Base-by-base conservation (phyloP, 1,140 invertebrate species). In the Pseudobourletiella spinata region DNA sequence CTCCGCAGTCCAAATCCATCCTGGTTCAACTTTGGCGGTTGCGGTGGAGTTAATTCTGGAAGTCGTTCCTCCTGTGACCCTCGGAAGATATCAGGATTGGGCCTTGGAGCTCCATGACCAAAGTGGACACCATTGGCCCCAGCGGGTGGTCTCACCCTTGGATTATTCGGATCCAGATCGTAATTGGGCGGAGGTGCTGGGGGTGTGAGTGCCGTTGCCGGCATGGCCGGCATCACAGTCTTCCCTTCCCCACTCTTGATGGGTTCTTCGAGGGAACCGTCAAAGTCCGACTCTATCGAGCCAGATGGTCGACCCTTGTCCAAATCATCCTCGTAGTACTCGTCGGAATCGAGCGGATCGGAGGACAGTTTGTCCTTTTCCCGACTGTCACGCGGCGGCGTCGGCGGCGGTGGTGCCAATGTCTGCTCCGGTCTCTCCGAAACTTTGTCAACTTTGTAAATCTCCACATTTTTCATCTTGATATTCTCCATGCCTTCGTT, bases 401-500 rank as follows among this genome's bases (percentile, higher is more conserved):
- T 26, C 20, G 4, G 57, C 35, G 11, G 43, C 56, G 25, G 32
- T 39, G 56, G 18, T 26, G 35, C 29, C 46, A 16, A 18, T 28
- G 24, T 11, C n/a, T 54, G 11, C 6, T n/a, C n/a, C 20, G 64
- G 55, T 42, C 52, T 43, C 32, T 48, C 24, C 20, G 28, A 51
- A 18, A 24, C 35, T 16, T n/a, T 46, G 2, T 64, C 61, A 1
- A 32, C 15, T 44, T 69, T 69, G 43, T 63, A 57, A 60, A 69
- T 69, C 42, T 69, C 68, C 8, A 63, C 43, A 61, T 67, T 69
- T 57, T 69, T 69, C 3, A 69, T 24, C 54, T 69, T 69, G 20
- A 67, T n/a, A 18, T 66, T 30, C 8, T 56, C 62, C 28, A 69
- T 54, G 3, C 65, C 59, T 4, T 64, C 67, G 8, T 59, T 35